Base-by-base conservation (phyloP, 2,113 vertebrate genomes). In the Pangasianodon gigas region DNA sequence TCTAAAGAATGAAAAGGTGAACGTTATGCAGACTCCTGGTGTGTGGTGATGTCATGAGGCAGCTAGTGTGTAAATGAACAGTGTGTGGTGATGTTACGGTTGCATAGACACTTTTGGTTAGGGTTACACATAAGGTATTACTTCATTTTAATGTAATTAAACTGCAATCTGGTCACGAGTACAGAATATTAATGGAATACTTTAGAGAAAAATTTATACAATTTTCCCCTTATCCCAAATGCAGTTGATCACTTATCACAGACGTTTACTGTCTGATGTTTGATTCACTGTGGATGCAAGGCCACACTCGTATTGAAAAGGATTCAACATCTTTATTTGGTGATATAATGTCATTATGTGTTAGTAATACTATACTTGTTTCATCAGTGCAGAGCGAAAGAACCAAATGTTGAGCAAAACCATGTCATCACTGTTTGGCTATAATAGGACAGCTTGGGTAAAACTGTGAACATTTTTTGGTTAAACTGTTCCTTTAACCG, bases 1-100 rank as follows among this genome's bases (percentile, higher is more conserved):
- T 93, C 29, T 26, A 41, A 94, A 94, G 93, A 67, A 77, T 77
- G 74, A 77, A 94, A 93, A 95, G 95, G 93, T 94, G 92, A 90
- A 82, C 87, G 90, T 95, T 94, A 94, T 95, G 94, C 95, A 94
- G 93, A 48, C 41, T 46, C 41, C 41, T 60, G 41, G 44, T 85
- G 26, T 52, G 46, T 51, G 9, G 44, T 52, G 46, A 77, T 24
- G 9, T 77, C 46, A 24, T 77, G 74, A 24, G 74, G 8, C 37
- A 44, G 37, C 32, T 75, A 41, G 41, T 46, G 11, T 79, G 44
- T 26, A 79, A 79, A 29, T 14, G 21, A 79, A 24, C 26, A n/a
- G 1, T 81, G 79, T 81, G 6, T 52, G 6, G 6, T 21, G 48
- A 14, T 51, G 13, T 54, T 32, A 32, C 1, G 10, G 44, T 79